Conservation (phyloP, 2,113 vertebrate genomes). For the Caranx melampygus region DNA sequence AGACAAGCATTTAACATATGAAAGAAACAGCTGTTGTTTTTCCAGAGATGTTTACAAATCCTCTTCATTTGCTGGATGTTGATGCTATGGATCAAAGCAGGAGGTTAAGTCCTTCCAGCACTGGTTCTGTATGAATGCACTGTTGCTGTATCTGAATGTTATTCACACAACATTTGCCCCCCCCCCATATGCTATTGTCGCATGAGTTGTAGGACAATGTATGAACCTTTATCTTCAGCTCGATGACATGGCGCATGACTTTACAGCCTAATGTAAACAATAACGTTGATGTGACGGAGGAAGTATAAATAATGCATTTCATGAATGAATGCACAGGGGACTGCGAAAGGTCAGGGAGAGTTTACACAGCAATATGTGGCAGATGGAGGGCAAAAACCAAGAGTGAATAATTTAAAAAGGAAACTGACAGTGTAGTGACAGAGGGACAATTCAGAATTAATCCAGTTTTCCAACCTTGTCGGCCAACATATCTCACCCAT, state of each 20-base stretch:
- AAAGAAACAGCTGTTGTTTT: conserved; percentile 67
- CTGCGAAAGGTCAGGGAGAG: conserved; percentile 76
- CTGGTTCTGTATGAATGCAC: background rate
- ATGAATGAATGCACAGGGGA: conserved; percentile 70
- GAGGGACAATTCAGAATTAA: conserved; percentile 69
- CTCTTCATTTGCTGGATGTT: conserved; percentile 28
- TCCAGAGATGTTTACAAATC: conserved; percentile 24
- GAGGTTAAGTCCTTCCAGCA: conserved; percentile 13
- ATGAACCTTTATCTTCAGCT: conserved; percentile 44
- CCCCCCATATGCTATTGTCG: conserved; percentile 25
- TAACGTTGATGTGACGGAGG: conserved; percentile 63
- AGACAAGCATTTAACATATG: conserved; percentile 34
- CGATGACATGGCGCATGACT: conserved; percentile 40
- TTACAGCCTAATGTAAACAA: conserved; percentile 70
- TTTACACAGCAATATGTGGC: conserved; percentile 75
- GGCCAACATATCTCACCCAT: conserved; percentile 46
- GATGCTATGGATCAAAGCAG: conserved; percentile 40
- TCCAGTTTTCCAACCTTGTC: conserved; percentile 57
- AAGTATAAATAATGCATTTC: conserved; percentile 79
- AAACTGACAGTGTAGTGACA: conserved; percentile 64
- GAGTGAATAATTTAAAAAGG: conserved; percentile 76
- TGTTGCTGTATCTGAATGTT: conserved; percentile 29
- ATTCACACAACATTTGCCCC: conserved; percentile 35
- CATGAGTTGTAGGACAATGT: conserved; percentile 17
- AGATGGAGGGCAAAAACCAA: conserved; percentile 73